A percentile compares a stretch with the other conserved stretches of the same genome.
Evolutionary conservation across 2,113 vertebrate genomes (phyloP).

Genomic region (Rissa tridactyla): DNA sequence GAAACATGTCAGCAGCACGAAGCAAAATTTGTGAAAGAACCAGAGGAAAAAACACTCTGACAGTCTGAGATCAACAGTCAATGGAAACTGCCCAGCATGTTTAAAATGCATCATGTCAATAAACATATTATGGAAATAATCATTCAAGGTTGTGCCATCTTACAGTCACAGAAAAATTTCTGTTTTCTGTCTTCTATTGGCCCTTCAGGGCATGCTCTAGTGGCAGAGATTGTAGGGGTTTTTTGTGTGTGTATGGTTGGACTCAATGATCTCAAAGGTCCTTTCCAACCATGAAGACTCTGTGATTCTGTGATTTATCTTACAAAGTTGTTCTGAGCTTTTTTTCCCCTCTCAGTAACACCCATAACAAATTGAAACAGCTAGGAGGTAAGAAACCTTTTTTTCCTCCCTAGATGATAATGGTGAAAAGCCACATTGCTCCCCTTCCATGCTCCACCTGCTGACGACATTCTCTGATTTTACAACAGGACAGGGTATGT

Average conservation of each 20-base stretch:
- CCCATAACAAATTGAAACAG: not conserved
- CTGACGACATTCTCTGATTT: not conserved
- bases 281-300: too few relatives aligned
- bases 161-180: not conserved
- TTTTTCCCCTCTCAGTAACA: not conserved
- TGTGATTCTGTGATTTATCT: not conserved
- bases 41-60: not conserved
- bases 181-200: not conserved
- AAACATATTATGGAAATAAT: not conserved
- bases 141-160: not conserved
- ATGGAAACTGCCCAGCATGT: not conserved
- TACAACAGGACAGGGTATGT: not conserved
- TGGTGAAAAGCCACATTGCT: not conserved
- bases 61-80: not conserved
- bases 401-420: not conserved
- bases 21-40: not conserved
- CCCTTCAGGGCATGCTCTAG: too few relatives aligned
- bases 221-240: too few relatives aligned
- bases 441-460: not conserved
- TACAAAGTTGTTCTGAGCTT: not conserved
- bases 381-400: not conserved
- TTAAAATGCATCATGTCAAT: not conserved
- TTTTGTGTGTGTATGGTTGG: too few relatives aligned
- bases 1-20: not conserved
- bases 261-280: too few relatives aligned